Evolutionary conservation across 2,888 invertebrate genomes (phyloP).

Genomic region (Drosophila niveifrons): DNA sequence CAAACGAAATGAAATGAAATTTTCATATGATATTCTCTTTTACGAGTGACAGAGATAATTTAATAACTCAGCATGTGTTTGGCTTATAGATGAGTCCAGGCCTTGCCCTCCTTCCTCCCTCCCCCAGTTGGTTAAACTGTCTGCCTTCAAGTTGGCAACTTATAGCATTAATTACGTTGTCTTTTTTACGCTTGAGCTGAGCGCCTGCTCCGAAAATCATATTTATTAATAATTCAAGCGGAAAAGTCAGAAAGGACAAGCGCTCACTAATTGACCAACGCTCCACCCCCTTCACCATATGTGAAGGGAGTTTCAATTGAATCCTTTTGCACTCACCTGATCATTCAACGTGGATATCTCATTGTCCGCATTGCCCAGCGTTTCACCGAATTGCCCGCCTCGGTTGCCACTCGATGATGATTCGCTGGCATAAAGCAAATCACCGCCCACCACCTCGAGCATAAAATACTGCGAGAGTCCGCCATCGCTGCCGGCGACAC

Average conservation of each 20-base stretch:
- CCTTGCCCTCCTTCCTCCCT: not conserved
- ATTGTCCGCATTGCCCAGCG: conserved; percentile 85
- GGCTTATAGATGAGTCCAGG: conserved; percentile 50
- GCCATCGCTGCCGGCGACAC: conserved; percentile 92
- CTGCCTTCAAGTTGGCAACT: conserved; percentile 40
- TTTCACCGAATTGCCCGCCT: conserved; percentile 78
- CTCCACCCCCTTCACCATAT: conserved; percentile 19
- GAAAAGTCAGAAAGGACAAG: conserved; percentile 74
- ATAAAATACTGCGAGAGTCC: conserved; percentile 93
- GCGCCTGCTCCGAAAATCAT: conserved; percentile 43
- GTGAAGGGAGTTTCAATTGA: conserved; percentile 27
- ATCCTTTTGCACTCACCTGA: conserved; percentile 86
- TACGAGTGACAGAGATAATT: conserved; percentile 76
- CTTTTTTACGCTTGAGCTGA: conserved; percentile 68
- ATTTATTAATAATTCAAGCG: conserved; percentile 76
- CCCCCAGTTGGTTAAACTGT: conserved; percentile 50
- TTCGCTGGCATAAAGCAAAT: conserved; percentile 86
- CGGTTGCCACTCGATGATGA: conserved; percentile 56
- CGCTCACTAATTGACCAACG: conserved; percentile 75
- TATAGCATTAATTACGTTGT: conserved; percentile 77
- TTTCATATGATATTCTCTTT: conserved; percentile 79
- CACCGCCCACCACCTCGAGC: conserved; percentile 90
- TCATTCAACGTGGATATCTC: conserved; percentile 89
- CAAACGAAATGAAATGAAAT: conserved; percentile 78
- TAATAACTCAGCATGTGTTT: conserved; percentile 76